Evolutionary conservation across 2,113 vertebrate genomes (phyloP), one percentile per base, ranked within the genome.

Genomic region (Forbesichthys agassizii): DNA sequence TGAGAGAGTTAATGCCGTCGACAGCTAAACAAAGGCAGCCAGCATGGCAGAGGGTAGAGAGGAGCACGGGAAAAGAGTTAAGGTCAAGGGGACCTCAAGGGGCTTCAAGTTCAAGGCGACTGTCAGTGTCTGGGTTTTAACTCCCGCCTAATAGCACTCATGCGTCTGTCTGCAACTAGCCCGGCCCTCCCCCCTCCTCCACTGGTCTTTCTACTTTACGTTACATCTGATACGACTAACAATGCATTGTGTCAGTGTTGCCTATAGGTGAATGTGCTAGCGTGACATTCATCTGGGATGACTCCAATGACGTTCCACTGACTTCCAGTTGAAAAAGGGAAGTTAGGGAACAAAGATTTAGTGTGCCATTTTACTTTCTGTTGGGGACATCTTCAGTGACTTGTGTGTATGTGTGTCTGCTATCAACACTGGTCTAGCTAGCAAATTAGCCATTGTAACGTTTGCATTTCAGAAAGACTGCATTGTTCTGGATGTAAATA

Each of bases 101-200:
- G 88, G 87, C 88, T 89, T 92, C 91, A 93, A 93, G 92, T 93
- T 93, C 92, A 93, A 93, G 90, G 89, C 82, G 71, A 88, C 83
- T 81, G 84, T 88, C 84, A 81, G 85, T 81, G 89, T 88, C 89
- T 91, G 86, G 75, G 27, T 82, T 88, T 88, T 86, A 83, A 65
- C 79, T 79, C 80, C 64, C 75, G 76, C 79, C 71, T 77, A 27
- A 0, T 1, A 54, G 52, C 4, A 6, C 53, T 66, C 33, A 9
- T 3, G 60, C 73, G 55, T 71, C 58, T 63, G 61, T 73, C 58
- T 74, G 16, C 49, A 64, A 69, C 54, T 74, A 66, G 55, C 14
- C 73, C 71, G 62, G 20, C 54, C 62, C 72, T 58, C 48, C 42
- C 59, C 59, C 63, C 64, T 58, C 33, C 60, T 64, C 63, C 53